A percentile compares a stretch with the other conserved stretches of the same genome.
phyloP scores from a whole-genome alignment of 2,888 invertebrate genomes.

The Listrodromus nycthemerus region DNA sequence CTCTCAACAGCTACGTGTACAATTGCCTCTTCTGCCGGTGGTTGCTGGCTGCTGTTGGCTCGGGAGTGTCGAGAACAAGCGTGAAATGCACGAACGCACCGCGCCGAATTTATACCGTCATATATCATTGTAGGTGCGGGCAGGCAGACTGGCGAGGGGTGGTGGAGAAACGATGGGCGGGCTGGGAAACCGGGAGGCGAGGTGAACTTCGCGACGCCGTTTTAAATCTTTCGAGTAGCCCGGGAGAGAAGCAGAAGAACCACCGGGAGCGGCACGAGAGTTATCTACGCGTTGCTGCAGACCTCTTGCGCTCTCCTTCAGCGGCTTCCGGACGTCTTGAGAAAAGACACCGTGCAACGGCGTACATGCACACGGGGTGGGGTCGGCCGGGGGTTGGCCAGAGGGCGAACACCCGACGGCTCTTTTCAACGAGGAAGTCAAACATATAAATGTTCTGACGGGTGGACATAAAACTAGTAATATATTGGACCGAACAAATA shows the following conservation, averaged over 20 bases:
- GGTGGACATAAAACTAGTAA: slow-evolving; percentile 80
- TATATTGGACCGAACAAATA: slow-evolving; percentile 81
- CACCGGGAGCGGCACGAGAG: slow-evolving; percentile 48
- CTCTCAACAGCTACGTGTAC: slow-evolving; percentile 53
- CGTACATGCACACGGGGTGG: slow-evolving; percentile 6
- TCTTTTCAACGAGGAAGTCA: slow-evolving; percentile 74
- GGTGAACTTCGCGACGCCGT: slow-evolving; percentile 66
- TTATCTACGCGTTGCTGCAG: slow-evolving; percentile 63
- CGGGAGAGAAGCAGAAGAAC: slow-evolving; percentile 56
- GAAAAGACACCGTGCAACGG: slow-evolving; percentile 56
- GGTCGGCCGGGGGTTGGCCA: background rate
- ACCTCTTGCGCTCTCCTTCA: slow-evolving; percentile 50
- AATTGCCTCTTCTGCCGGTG: slow-evolving; percentile 56
- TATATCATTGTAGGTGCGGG: slow-evolving; percentile 66
- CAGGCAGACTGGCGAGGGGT: slow-evolving; percentile 39
- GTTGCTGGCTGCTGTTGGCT: slow-evolving; percentile 37
- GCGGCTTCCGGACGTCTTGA: slow-evolving; percentile 29
- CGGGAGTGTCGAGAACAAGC: slow-evolving; percentile 62
- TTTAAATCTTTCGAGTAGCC: slow-evolving; percentile 69
- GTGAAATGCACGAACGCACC: slow-evolving; percentile 67
- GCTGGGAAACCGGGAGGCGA: slow-evolving; percentile 56
- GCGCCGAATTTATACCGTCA: slow-evolving; percentile 64
- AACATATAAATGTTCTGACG: slow-evolving; percentile 80
- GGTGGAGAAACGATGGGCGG: slow-evolving; percentile 52
- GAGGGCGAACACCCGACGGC: slow-evolving; percentile 51